Percentiles rank a stretch among this genome's conserved stretches.
Evolutionary conservation across 1,140 invertebrate genomes (phyloP).

Genomic region (Aphelenchoides fujianensis): DNA sequence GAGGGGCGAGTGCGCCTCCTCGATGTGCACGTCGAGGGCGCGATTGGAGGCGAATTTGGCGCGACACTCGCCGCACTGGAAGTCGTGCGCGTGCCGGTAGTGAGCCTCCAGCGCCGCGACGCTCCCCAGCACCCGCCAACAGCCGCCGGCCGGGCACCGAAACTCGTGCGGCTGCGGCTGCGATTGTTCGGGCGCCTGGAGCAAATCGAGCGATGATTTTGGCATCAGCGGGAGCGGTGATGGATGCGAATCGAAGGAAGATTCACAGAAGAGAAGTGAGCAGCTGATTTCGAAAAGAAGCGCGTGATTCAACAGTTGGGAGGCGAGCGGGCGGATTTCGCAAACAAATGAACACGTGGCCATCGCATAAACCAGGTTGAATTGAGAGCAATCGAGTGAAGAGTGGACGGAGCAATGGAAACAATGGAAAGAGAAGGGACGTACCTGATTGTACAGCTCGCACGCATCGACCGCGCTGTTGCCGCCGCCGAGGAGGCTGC

Average conservation of each 20-base stretch:
- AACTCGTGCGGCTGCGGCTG: slow-evolving; percentile 8
- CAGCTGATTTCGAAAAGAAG: too few relatives aligned
- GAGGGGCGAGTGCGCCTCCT: slow-evolving; percentile 33
- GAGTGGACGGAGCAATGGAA: too few relatives aligned
- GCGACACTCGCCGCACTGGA: slow-evolving; percentile 25
- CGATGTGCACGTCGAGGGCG: slow-evolving; percentile 32
- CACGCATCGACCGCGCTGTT: slow-evolving; percentile 34
- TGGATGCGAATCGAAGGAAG: too few relatives aligned
- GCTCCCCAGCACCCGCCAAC: slow-evolving; percentile 7
- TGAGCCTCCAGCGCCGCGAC: slow-evolving; percentile 20
- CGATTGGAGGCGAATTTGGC: slow-evolving; percentile 12
- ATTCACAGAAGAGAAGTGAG: too few relatives aligned
- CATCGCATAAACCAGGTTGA: too few relatives aligned
- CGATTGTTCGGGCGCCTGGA: background rate
- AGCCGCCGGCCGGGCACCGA: slow-evolving; percentile 23
- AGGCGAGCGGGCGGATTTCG: background rate
- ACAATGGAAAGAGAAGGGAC: too few relatives aligned
- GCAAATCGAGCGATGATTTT: background rate
- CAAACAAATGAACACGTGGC: background rate
- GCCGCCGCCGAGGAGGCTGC: slow-evolving; percentile 45
- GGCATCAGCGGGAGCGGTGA: too few relatives aligned
- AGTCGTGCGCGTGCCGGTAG: slow-evolving; percentile 10
- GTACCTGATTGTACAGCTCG: slow-evolving; percentile 55
- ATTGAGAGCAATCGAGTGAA: background rate
- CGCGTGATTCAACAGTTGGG: background rate